These are phyloP conservation scores for Pyralis farinalis DNA, from an alignment of 2,888 invertebrate species.

Conservation along the genomic window DNA sequence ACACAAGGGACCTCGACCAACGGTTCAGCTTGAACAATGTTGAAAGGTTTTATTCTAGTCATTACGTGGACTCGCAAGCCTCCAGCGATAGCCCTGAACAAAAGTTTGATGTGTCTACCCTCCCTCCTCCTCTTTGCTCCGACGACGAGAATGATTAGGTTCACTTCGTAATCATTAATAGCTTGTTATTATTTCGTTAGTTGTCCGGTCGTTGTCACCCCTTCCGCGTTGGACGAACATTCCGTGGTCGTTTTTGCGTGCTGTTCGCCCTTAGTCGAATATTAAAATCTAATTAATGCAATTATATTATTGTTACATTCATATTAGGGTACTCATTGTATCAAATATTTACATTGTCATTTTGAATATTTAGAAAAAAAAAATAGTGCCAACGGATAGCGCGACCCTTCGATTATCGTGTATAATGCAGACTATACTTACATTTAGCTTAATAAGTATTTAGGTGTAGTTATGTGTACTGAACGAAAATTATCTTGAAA, in stretches of 20 bases:
- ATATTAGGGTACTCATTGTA: constrained; percentile 58
- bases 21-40: constrained; percentile 74
- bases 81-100: constrained; percentile 85
- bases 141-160: constrained; percentile 85
- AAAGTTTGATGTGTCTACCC: constrained; percentile 86
- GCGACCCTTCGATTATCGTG: constrained; percentile 53
- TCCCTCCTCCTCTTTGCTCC: constrained; percentile 88
- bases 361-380: constrained; percentile 59
- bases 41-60: constrained; percentile 72
- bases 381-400: constrained; percentile 63
- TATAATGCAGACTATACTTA: constrained; percentile 50
- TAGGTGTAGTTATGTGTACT: constrained; percentile 61
- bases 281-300: constrained; percentile 56
- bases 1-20: constrained; percentile 65
- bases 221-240: constrained; percentile 39
- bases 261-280: constrained; percentile 43
- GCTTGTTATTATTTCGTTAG: constrained; percentile 26
- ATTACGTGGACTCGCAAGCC: constrained; percentile 82
- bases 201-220: constrained; percentile 33
- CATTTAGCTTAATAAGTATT: constrained; percentile 53
- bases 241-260: constrained; percentile 36
- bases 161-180: constrained; percentile 19
- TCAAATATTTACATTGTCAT: constrained; percentile 60
- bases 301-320: constrained; percentile 55
- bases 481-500: constrained; percentile 26